These are phyloP conservation scores for Dromius quadrimaculatus DNA, from an alignment of 2,888 invertebrate genomes.

Conservation along the genomic window DNA sequence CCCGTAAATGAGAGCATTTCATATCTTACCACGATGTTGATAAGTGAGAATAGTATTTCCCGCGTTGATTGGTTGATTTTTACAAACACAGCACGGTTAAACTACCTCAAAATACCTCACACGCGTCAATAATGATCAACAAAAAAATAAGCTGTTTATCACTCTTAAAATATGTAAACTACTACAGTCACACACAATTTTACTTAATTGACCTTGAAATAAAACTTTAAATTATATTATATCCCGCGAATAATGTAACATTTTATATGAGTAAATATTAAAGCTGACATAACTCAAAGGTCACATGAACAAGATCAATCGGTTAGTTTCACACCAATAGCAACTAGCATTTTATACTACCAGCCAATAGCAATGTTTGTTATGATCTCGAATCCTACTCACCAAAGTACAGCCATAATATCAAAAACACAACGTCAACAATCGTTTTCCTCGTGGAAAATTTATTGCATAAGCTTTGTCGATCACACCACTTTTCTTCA, in stretches of 20 bases:
- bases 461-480: conserved; percentile 36
- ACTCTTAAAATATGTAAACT: conserved; percentile 42
- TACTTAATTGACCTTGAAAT: conserved; percentile 44
- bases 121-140: conserved; percentile 12
- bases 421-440: conserved; percentile 52
- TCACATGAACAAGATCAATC: conserved; percentile 62
- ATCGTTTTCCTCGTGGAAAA: conserved; percentile 44
- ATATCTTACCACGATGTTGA: conserved; percentile 55
- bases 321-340: conserved; percentile 57
- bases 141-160: conserved; percentile 48
- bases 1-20: conserved; percentile 54
- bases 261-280: conserved; percentile 45
- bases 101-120: not conserved
- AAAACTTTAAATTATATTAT: conserved; percentile 20
- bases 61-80: too few relatives aligned
- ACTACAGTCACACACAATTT: conserved; percentile 23
- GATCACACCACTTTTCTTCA: conserved; percentile 16
- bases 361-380: conserved; percentile 48
- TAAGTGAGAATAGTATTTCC: conserved; percentile 55
- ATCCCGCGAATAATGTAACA: conserved; percentile 7
- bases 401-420: conserved; percentile 48
- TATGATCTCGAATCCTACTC: conserved; percentile 51
- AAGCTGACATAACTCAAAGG: conserved; percentile 57
- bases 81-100: not conserved
- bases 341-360: conserved; percentile 41